A percentile compares a stretch with the other conserved stretches of the same genome.
Conservation (phyloP, 2,888 invertebrate genomes). For the Xestoiulus laeticollis region DNA sequence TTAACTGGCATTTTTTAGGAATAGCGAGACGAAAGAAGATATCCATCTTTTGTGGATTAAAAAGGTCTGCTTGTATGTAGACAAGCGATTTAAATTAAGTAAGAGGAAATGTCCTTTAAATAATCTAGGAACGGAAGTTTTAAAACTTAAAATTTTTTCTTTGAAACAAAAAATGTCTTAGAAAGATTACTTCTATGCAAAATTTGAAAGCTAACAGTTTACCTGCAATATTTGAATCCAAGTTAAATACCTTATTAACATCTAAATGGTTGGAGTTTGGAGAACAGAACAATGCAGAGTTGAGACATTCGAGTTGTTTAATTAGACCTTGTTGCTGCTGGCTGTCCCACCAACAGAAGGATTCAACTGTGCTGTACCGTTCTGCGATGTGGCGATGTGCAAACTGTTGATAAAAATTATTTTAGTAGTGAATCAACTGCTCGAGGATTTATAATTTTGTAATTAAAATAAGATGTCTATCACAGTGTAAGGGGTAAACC, state of each 20-base stretch:
- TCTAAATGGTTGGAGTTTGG: neutral
- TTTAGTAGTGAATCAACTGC: neutral
- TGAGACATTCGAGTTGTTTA: neutral
- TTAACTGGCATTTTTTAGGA: neutral
- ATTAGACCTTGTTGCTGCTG: neutral
- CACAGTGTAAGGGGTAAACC: no score
- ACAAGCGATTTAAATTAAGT: neutral
- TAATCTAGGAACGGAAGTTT: neutral
- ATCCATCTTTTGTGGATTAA: neutral
- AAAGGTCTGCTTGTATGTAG: neutral
- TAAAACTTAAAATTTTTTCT: conserved; percentile 4
- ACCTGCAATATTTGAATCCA: neutral
- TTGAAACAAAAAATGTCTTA: neutral
- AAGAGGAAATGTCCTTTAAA: neutral
- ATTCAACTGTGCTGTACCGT: neutral
- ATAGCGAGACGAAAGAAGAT: conserved; percentile 6
- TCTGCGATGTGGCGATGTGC: neutral
- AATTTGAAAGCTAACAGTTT: conserved; percentile 19
- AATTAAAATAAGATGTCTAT: no score
- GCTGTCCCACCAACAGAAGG: neutral
- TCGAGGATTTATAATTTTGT: neutral
- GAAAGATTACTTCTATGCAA: conserved; percentile 21
- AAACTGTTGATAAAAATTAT: neutral
- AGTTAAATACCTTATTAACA: neutral
- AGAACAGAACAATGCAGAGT: neutral